Conservation (phyloP, 2,888 invertebrate species). For the Zootermopsis nevadensis region DNA sequence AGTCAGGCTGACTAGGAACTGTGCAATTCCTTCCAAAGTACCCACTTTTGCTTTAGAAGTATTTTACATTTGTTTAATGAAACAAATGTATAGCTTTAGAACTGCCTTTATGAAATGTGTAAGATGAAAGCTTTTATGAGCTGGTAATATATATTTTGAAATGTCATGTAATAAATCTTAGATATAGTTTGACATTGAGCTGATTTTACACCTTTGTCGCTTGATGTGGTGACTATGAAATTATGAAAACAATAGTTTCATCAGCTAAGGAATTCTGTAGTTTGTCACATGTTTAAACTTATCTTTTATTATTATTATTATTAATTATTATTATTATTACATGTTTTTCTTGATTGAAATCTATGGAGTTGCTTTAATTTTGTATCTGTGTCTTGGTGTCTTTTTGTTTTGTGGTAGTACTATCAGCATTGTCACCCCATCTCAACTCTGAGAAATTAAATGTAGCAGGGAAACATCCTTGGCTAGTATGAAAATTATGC, state of each 20-base stretch:
- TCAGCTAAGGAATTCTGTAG: not conserved
- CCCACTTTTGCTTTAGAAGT: not conserved
- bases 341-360: not conserved
- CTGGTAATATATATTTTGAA: constrained; percentile 10
- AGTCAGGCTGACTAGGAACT: not conserved
- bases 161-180: not conserved
- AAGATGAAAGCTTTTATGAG: not conserved
- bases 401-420: not conserved
- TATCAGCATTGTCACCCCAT: not conserved
- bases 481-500: not conserved
- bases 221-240: not conserved
- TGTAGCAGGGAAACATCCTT: not conserved
- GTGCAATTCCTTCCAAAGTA: constrained; percentile 12
- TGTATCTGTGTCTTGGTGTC: not conserved
- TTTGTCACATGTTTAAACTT: not conserved
- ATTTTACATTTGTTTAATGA: not conserved
- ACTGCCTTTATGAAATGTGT: not conserved
- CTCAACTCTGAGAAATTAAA: not conserved
- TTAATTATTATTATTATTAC: not conserved
- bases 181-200: not conserved
- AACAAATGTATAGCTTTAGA: not conserved
- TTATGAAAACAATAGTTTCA: not conserved
- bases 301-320: not conserved
- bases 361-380: constrained; percentile 5
- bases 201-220: constrained; percentile 15